A percentile compares a stretch with the other conserved stretches of the same genome.
phyloP scores from a whole-genome alignment of 2,113 vertebrate species.

The Chaenogobius annularis region DNA sequence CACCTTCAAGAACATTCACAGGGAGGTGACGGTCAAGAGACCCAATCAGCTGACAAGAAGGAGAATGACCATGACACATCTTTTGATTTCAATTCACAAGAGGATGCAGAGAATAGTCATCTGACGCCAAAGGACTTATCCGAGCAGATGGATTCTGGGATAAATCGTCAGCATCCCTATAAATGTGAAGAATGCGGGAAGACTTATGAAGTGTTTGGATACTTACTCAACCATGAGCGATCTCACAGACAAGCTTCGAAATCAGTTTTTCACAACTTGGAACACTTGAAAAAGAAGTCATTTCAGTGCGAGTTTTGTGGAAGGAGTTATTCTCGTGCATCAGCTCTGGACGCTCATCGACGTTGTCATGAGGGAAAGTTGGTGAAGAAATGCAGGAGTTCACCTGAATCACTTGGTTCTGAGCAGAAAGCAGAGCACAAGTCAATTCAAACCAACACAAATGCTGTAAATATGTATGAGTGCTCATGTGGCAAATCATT shows the following conservation, averaged over 20 bases:
- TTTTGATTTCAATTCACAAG: conserved; percentile 45
- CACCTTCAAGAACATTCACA: conserved; percentile 66
- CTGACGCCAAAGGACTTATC: conserved; percentile 18
- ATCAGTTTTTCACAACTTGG: conserved; percentile 75
- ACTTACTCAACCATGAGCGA: conserved; percentile 78
- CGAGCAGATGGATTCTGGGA: conserved; percentile 12
- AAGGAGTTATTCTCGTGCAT: conserved; percentile 77
- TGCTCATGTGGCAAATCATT: conserved; percentile 76
- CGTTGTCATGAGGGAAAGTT: conserved; percentile 80
- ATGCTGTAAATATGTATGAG: conserved; percentile 16
- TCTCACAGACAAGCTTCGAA: conserved; percentile 74
- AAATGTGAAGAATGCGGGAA: conserved; percentile 78
- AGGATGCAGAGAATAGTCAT: conserved; percentile 51
- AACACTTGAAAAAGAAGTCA: conserved; percentile 77
- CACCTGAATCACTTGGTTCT: conserved; percentile 26
- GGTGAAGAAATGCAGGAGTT: conserved; percentile 62
- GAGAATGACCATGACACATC: background rate
- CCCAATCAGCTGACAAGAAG: conserved; percentile 35
- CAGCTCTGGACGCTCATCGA: conserved; percentile 80
- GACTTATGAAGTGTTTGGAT: conserved; percentile 64
- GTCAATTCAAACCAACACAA: conserved; percentile 21
- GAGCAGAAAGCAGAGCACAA: conserved; percentile 39
- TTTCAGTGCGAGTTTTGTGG: conserved; percentile 79
- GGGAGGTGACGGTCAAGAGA: conserved; percentile 57
- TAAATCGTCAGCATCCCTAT: conserved; percentile 56